phyloP scores from a whole-genome alignment of 2,888 invertebrate species.

The Cheilosia vernalis region DNA sequence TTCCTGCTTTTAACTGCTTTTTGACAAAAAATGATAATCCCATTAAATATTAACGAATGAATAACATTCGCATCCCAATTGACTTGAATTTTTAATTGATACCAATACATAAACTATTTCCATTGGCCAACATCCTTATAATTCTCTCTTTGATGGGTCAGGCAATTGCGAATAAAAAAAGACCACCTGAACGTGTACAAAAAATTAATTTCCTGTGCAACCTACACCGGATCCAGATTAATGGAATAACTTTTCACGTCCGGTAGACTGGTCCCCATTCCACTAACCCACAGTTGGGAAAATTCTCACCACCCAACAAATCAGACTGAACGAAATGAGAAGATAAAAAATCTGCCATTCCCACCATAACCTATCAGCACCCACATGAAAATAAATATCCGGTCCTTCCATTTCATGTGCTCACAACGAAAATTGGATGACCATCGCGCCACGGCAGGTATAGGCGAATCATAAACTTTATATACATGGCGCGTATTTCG shows the following conservation, averaged over 20 bases:
- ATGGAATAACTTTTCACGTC: conserved; percentile 70
- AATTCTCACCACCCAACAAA: neutral
- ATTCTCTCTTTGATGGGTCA: conserved; percentile 19
- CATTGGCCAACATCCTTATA: conserved; percentile 16
- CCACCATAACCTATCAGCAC: conserved; percentile 46
- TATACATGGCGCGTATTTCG: neutral
- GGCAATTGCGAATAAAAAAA: neutral
- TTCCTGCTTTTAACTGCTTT: neutral
- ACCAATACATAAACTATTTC: neutral
- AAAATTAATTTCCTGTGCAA: conserved; percentile 57
- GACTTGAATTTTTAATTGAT: conserved; percentile 4
- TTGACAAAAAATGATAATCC: neutral
- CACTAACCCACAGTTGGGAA: neutral
- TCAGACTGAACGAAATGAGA: conserved; percentile 3
- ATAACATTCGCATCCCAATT: neutral
- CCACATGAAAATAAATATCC: conserved; percentile 62
- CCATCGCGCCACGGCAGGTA: conserved; percentile 19
- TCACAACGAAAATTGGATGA: conserved; percentile 6
- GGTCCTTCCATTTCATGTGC: conserved; percentile 40
- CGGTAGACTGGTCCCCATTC: conserved; percentile 14
- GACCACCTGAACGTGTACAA: neutral
- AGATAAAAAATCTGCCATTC: neutral
- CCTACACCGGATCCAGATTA: conserved; percentile 64
- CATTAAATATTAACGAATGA: neutral
- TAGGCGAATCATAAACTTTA: conserved; percentile 28